Base-by-base conservation (phyloP, 2,888 invertebrate species). In the Ichneumoninae sp. region DNA sequence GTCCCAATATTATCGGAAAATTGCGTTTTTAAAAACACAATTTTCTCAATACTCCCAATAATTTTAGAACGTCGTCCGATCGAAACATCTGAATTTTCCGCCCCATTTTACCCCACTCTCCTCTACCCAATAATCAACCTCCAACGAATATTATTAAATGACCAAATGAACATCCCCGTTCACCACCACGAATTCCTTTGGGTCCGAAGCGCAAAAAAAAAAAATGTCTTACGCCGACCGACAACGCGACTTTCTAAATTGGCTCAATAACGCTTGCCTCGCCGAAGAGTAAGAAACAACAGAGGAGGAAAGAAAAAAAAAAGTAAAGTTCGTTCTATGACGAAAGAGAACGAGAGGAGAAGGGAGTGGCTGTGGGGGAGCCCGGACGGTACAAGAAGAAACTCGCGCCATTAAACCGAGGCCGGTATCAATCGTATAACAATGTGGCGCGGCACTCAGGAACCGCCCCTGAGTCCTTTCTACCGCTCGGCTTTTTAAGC, bases 361-460 rank as follows among this genome's bases (percentile, higher is more conserved):
- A 60, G 50, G 62, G 66, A 66, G 50, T 40, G 36, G 36, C 36
- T 36, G 22, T 4, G 7, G 52, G 22, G 65, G 36, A 33, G 16
- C 13, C 76, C 36, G 57, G 81, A 71, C 40, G 54, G 19, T 52
- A 33, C 54, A 60, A 47, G 81, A 77, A 71, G 65, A 84, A 82
- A 85, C 71, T 85, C 76, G 80, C 60, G 79, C 84, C 84, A 85
- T 85, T 85, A 82, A 82, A 82, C 68, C 71, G 72, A 70, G 75
- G 70, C 70, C 50, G 62, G 84, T 85, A 85, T 85, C 84, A 85
- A 85, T 85, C 84, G 84, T 85, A 62, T 72, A 85, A 85, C 79
- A 85, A 85, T 82, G 79, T 76, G 79, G 68, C 33, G 68, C 65
- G 66, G 83, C 83, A 80, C 83, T 83, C 83, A 72, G 60, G 80